A percentile compares a stretch with the other conserved stretches of the same genome.
These are phyloP conservation scores for Conops quadrifasciatus DNA, from an alignment of 2,888 invertebrate species.

Conservation along the genomic window DNA sequence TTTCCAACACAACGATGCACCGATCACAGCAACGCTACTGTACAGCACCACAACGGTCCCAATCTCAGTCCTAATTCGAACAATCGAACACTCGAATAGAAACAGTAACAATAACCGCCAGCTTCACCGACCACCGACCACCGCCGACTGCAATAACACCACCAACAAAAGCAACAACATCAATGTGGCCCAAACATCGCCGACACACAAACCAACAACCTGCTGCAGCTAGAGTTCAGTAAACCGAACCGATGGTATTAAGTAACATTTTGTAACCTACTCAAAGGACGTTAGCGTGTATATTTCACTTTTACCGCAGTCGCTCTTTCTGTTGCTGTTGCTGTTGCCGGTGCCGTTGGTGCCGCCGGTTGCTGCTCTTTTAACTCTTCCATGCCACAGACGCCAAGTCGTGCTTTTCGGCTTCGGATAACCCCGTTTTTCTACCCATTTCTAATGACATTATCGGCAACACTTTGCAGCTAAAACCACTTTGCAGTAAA, in stretches of 20 bases:
- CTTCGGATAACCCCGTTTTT: conserved; percentile 15
- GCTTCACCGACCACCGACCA: too few relatives aligned
- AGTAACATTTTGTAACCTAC: conserved; percentile 18
- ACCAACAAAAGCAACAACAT: neutral
- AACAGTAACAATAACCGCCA: conserved; percentile 1
- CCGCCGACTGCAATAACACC: neutral
- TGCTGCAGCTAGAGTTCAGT: conserved; percentile 24
- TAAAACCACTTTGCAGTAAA: conserved; percentile 21
- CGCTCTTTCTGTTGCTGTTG: conserved; percentile 10
- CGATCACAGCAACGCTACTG: too few relatives aligned
- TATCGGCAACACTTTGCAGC: conserved; percentile 31
- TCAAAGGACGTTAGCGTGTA: conserved; percentile 26
- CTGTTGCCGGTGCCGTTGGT: neutral
- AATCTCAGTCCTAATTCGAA: neutral
- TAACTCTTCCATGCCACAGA: neutral
- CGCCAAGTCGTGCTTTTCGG: conserved; percentile 16
- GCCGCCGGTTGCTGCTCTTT: conserved; percentile 4
- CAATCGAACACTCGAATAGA: neutral
- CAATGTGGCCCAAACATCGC: neutral
- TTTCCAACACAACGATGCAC: too few relatives aligned
- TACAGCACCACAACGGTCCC: neutral
- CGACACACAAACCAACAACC: conserved; percentile 13
- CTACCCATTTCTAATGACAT: conserved; percentile 38
- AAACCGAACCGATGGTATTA: conserved; percentile 4
- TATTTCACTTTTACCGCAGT: conserved; percentile 22